Evolutionary conservation across 2,888 invertebrate genomes (phyloP), one percentile per base, ranked within the genome.

Genomic region (Sisyra terminalis): DNA sequence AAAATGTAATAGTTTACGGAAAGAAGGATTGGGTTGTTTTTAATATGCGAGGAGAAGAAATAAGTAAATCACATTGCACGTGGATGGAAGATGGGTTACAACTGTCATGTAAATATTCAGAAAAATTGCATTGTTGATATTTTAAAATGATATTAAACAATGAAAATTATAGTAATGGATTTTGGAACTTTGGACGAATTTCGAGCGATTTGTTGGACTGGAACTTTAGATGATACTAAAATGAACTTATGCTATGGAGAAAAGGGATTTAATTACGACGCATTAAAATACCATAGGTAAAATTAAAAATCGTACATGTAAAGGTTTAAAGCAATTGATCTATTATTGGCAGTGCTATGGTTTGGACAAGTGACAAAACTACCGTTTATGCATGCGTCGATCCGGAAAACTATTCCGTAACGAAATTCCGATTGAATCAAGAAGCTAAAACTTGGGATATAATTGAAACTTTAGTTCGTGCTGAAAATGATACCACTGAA

Each of bases 161-260:
- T 29, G 32, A 29, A 29, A 13, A 2, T 11, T 9, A 13, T 31
- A 73, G 73, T 64, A 45, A 79, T 88, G 66, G 82, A 86, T 51
- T 84, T 81, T 53, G 69, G 73, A 2, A 75, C 69, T 46, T 60
- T 78, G 29, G 69, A 72, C 4, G 77, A 79, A 48, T 82, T 82
- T 53, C 67, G 78, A 46, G 67, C 83, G 2, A 66, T 82, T 10
- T 81, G 82, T 59, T 89, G 89, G 89, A 79, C 78, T 36, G 87
- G 86, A 2, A 77, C 74, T 49, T 69, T 87, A 40, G 88, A 86
- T 42, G 79, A 87, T 39, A 73, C 78, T 18, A 64, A 73, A 7
- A 71, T 90, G 59, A 14, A 80, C 29, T 58, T 87, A 43, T 71
- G 77, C 49, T 76, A 75, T 47, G 66, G 69, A 42, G 69, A 70